Evolutionary conservation across 2,113 vertebrate species (phyloP), one percentile per base, ranked within the genome.

Genomic region (Chrysemys picta): DNA sequence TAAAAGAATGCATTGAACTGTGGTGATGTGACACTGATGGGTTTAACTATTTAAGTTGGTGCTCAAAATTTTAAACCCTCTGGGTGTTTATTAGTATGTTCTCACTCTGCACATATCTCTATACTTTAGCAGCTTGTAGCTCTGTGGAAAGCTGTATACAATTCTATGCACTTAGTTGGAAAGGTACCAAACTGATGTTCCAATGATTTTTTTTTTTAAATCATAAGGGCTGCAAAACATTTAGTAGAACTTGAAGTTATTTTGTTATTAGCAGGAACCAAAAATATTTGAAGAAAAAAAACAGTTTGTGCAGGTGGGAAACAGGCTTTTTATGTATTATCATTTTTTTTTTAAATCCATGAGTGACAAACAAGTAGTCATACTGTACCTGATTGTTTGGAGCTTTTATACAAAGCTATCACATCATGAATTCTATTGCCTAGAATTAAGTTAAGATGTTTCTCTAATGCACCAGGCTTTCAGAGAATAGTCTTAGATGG

Each of bases 401-500:
- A 38, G 12, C 25, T 91, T 69, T 54, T 82, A 88, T 50, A 29
- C 13, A 53, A 52, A 56, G 21, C 35, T 49, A 85, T 83, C 65
- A 25, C 24, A 89, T 49, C 57, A 81, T 57, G 88, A 79, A 85
- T 93, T 56, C 81, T 81, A 25, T 82, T 90, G 7, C 10, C 25
- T 31, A 83, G 31, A 86, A 90, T 93, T 89, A 91, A 88, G 82
- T 76, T 80, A 96, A 85, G 35, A 84, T 62, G 27, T 53, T 90
- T 96, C 80, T 80, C 31, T 91, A 88, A 75, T 80, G 12, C 11
- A 89, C 83, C 38, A 47, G 14, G 12, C 75, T 92, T 82, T 47
- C 7, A 89, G 83, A 85, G 21, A 91, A 88, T 75, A 87, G 35
- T 76, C 42, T 86, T 85, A 88, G 47, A 95, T 56, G 13, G 7